Percentiles rank a stretch among this genome's conserved stretches.
Evolutionary conservation across 2,113 vertebrate genomes (phyloP).

Genomic region (Vireo altiloquus): DNA sequence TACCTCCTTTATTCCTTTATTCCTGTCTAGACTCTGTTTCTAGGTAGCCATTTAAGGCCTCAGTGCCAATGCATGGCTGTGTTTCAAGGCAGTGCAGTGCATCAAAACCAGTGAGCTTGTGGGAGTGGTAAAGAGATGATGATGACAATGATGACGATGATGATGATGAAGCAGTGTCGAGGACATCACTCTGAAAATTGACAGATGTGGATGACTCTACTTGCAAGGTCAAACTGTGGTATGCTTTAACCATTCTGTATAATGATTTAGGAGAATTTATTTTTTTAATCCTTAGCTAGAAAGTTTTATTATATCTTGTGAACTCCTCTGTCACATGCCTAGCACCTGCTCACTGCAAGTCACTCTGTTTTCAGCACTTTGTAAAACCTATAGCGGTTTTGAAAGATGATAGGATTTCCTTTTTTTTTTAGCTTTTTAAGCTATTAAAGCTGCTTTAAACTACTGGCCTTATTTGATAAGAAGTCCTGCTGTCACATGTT

Average conservation of each 20-base stretch:
- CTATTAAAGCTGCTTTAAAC: constrained; percentile 42
- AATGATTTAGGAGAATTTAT: background rate
- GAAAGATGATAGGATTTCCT: constrained; percentile 12
- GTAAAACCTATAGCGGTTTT: constrained; percentile 31
- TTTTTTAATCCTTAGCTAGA: background rate
- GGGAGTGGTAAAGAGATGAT: background rate
- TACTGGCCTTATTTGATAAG: constrained; percentile 50
- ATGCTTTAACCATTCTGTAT: background rate
- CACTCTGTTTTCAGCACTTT: background rate
- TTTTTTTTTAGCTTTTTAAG: background rate
- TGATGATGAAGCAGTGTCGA: background rate
- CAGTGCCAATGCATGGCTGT: background rate
- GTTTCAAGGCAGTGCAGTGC: background rate
- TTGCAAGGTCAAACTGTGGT: background rate
- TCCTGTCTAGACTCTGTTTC: no score
- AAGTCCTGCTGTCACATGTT: constrained; percentile 43
- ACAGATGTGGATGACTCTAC: background rate
- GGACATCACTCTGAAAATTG: background rate
- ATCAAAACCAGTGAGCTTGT: background rate
- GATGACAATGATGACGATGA: background rate
- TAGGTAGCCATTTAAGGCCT: no score
- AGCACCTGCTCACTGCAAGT: background rate
- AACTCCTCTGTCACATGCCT: background rate
- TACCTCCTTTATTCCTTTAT: no score
- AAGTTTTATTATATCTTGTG: background rate